phyloP scores from a whole-genome alignment of 2,797 vertebrate genomes.

The Naso thynnoides region DNA sequence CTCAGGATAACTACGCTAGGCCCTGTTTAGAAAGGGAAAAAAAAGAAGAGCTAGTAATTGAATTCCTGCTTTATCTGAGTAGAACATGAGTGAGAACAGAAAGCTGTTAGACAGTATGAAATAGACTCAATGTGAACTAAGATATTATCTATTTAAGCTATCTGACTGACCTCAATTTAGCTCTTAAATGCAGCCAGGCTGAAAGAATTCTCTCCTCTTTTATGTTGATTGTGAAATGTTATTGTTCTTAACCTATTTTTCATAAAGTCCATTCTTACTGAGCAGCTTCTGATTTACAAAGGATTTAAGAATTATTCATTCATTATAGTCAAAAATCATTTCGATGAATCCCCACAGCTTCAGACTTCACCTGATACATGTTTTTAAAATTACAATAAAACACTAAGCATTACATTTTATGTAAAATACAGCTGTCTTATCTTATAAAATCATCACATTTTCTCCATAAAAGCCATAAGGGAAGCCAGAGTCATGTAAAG shows the following conservation, averaged over 20 bases:
- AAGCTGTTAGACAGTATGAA: constrained; percentile 47
- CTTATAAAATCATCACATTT: too few species aligned
- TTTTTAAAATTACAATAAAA: background rate
- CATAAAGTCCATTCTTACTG: background rate
- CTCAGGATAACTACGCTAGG: constrained; percentile 81
- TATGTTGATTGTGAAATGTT: constrained; percentile 1
- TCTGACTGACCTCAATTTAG: constrained; percentile 51
- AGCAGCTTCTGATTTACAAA: background rate
- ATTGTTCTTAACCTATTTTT: constrained; percentile 30
- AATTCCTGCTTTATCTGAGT: constrained; percentile 75
- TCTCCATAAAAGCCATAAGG: background rate
- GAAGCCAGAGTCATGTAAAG: background rate
- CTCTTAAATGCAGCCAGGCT: constrained; percentile 34
- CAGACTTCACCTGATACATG: background rate
- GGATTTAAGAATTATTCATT: background rate
- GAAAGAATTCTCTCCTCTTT: constrained; percentile 37
- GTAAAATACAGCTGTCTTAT: background rate
- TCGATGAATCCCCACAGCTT: background rate
- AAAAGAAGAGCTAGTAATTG: constrained; percentile 78
- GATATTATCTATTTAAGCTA: constrained; percentile 64
- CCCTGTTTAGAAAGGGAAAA: constrained; percentile 61
- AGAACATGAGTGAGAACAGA: constrained; percentile 36
- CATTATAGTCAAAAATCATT: background rate
- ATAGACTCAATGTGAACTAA: constrained; percentile 40
- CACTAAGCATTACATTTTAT: background rate